These are phyloP conservation scores for Leucophora obtusa DNA, from an alignment of 2,888 invertebrate genomes.

Conservation along the genomic window DNA sequence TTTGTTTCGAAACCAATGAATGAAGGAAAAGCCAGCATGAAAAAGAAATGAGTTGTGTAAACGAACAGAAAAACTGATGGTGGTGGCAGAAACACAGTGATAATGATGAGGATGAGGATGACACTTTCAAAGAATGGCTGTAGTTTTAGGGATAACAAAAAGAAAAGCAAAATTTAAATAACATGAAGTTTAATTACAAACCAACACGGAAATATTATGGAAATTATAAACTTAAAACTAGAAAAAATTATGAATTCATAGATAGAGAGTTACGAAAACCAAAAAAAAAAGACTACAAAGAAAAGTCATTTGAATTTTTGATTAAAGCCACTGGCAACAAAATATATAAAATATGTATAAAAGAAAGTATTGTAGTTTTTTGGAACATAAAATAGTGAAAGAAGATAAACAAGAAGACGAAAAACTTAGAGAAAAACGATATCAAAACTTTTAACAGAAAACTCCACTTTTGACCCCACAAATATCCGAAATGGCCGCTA, in stretches of 20 bases:
- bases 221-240: background rate
- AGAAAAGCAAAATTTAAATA: constrained; percentile 10
- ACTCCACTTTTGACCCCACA: no score
- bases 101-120: background rate
- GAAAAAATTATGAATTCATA: no score
- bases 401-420: background rate
- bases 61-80: background rate
- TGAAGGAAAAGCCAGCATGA: background rate
- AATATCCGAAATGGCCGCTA: no score
- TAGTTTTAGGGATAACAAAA: background rate
- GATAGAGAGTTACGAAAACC: background rate
- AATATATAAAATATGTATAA: background rate
- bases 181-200: constrained; percentile 27
- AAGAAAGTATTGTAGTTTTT: background rate
- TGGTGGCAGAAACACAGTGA: background rate
- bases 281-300: background rate
- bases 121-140: constrained; percentile 10
- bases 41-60: background rate
- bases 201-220: constrained; percentile 12
- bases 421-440: no score
- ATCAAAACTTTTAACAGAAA: no score
- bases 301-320: constrained; percentile 9
- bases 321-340: constrained; percentile 10
- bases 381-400: background rate
- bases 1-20: background rate